Conservation (phyloP, 2,797 vertebrate genomes). For the Nasua narica region DNA sequence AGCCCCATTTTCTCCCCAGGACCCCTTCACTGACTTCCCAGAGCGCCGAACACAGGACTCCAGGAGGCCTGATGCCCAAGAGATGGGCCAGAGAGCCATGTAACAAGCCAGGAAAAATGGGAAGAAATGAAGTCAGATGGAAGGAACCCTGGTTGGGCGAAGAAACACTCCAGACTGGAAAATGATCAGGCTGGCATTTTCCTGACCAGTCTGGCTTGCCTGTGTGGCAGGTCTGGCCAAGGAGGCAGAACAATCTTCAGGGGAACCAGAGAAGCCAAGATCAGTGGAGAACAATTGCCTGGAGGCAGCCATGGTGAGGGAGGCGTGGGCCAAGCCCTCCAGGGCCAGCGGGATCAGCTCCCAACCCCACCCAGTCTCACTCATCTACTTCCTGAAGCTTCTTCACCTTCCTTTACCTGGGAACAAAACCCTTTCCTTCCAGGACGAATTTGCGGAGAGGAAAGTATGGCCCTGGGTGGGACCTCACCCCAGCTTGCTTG, state of each 20-base stretch:
- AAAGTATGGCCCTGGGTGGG: neutral
- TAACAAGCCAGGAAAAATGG: constrained; percentile 57
- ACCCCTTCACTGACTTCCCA: neutral
- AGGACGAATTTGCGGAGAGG: neutral
- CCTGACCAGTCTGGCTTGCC: neutral
- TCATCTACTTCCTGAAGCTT: neutral
- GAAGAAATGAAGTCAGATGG: constrained; percentile 44
- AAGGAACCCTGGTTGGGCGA: constrained; percentile 36
- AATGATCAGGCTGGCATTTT: constrained; percentile 49
- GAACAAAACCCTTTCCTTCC: neutral
- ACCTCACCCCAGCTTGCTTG: neutral
- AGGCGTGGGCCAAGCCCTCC: neutral
- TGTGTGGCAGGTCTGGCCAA: neutral
- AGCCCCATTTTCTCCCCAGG: neutral
- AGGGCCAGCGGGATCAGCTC: neutral
- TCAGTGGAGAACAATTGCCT: neutral
- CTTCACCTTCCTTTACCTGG: neutral
- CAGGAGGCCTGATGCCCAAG: neutral
- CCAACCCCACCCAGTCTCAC: neutral
- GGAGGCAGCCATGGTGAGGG: neutral
- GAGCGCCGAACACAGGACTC: neutral
- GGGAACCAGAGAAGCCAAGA: neutral
- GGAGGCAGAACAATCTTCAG: neutral
- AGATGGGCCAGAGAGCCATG: neutral
- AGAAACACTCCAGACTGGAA: constrained; percentile 42